A percentile compares a stretch with the other conserved stretches of the same genome.
Conservation (phyloP, 2,888 invertebrate species). For the Ichneumoninae sp. region DNA sequence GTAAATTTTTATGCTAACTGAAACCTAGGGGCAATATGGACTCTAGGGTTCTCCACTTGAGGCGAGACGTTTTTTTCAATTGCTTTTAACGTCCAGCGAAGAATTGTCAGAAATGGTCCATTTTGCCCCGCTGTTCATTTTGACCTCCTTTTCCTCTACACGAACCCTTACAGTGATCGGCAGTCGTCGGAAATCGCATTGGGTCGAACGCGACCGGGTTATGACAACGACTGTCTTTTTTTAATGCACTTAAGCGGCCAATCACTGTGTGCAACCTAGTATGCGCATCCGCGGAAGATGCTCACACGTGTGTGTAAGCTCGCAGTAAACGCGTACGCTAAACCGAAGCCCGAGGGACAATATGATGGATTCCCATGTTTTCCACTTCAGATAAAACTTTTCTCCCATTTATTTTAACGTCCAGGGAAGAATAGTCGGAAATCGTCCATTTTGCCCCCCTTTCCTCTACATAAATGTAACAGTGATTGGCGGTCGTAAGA, state of each 20-base stretch:
- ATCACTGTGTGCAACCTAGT: not conserved
- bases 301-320: conserved; percentile 10
- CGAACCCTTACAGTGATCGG: not conserved
- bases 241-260: not conserved
- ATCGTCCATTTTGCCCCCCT: no score
- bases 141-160: no score
- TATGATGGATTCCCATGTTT: no score
- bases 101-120: no score
- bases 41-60: no score
- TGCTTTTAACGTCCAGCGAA: no score
- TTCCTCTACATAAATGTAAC: not conserved
- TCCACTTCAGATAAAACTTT: no score
- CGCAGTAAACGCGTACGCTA: conserved; percentile 17
- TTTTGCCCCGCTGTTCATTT: no score
- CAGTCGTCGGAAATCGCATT: not conserved
- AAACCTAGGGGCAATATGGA: conserved; percentile 10
- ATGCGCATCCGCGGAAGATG: not conserved
- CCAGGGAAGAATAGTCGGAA: no score
- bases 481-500: not conserved
- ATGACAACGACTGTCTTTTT: not conserved
- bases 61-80: no score
- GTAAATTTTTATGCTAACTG: conserved; percentile 10
- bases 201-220: not conserved
- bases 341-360: conserved; percentile 31
- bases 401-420: no score